Evolutionary conservation across 2,113 vertebrate genomes (phyloP).

Genomic region (Dascyllus trimaculatus): DNA sequence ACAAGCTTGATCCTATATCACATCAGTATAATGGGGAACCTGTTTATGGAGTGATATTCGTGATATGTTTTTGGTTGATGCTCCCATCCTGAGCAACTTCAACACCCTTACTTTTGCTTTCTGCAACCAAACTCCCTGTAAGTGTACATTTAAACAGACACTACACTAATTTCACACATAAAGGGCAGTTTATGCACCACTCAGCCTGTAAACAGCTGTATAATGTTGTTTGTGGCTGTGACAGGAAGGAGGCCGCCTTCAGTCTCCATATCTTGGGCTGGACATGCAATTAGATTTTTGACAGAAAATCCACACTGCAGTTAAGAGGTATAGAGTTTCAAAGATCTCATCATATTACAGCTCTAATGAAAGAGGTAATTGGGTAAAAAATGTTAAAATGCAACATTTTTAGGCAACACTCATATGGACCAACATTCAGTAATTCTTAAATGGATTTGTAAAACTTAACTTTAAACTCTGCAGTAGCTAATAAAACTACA

Average conservation of each 20-base stretch:
- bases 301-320: not conserved
- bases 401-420: not conserved
- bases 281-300: not conserved
- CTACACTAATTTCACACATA: not conserved
- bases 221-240: not conserved
- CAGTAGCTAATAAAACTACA: too few species aligned
- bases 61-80: not conserved
- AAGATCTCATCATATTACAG: not conserved
- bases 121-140: not conserved
- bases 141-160: too few species aligned
- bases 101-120: not conserved
- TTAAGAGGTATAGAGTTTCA: too few species aligned
- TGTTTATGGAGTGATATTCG: too few species aligned
- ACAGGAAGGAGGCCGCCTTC: too few species aligned
- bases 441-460: not conserved
- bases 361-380: not conserved
- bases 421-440: not conserved
- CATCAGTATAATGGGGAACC: too few species aligned
- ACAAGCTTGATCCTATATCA: too few species aligned
- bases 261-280: too few species aligned
- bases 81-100: not conserved
- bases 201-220: not conserved
- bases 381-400: not conserved
- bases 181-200: not conserved
- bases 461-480: not conserved